Evolutionary conservation across 2,888 invertebrate species (phyloP), one percentile per base, ranked within the genome.

Genomic region (Caenorhabditis sinica): DNA sequence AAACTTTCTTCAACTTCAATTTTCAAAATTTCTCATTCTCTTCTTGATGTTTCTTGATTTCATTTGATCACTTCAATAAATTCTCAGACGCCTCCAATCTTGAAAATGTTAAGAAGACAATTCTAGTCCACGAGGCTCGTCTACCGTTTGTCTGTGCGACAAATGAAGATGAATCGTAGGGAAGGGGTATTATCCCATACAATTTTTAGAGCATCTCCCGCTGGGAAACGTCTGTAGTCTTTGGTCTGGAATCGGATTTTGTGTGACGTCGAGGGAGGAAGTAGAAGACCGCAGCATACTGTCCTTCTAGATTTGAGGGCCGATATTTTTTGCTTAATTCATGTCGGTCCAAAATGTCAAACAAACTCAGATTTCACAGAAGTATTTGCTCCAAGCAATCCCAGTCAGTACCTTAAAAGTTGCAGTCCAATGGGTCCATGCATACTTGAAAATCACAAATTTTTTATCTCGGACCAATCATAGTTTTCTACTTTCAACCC

Each of bases 111-210:
- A 17, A 4, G 49, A 49, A 20, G 49, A 49, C 49, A 20, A 65
- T 65, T 30, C 25, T n/a, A 65, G 28, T 30, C 45, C 65, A 63
- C 68, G 53, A 23, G 15, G 6, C 36, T 17, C 20, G 43, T 17
- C 33, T 45, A 73, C 61, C 45, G 61, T 60, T 15, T 45, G 28
- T 30, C 11, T 9, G 30, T 53, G 51, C 28, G 56, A 33, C 30
- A 51, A 30, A 28, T 51, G 23, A 40, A 43, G 13, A 69, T 40
- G 33, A 49, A 45, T 63, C 69, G 69, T 69, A 77, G 61, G 36
- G n/a, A 13, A 17, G 63, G 51, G 60, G 60, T 61, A 60, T 36
- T 60, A 45, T 56, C 15, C 20, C 49, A 58, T 33, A 76, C 76
- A 76, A 60, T 76, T 75, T 43, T 8, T 17, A 25, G 17, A 4